Base-by-base conservation (phyloP, 2,797 vertebrate genomes). In the Lates japonicus region DNA sequence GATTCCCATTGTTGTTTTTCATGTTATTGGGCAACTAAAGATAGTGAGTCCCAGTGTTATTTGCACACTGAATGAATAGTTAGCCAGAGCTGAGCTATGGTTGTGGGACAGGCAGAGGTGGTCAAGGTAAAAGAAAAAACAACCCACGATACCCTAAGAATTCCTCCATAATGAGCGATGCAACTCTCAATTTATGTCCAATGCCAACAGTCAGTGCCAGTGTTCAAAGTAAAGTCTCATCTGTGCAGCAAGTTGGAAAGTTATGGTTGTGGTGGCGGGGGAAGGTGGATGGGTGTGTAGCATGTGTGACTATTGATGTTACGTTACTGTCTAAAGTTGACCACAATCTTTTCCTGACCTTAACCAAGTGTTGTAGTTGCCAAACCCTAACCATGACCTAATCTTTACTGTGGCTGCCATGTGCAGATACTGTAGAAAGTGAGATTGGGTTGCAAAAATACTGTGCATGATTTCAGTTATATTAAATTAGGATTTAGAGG, bases 1-100 rank as follows among this genome's bases (percentile, higher is more conserved):
- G 29, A 84, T 77, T 78, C 48, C 25, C 25, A 76, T 31, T 16
- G 54, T 42, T 52, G 37, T 70, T 71, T 70, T 60, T 81, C 52
- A 70, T 49, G 33, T 41, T 44, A 52, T 14, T 42, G 37, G 54
- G 19, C 33, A 46, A 39, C 35, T 61, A 71, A 76, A 76, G n/a
- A 75, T 62, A 68, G 64, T 37, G 20, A 37, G 29, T 59, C 44
- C 12, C 29, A 9, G 44, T 29, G 44, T 42, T 41, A 29, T 64
- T 49, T 70, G 29, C 64, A 58, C n/a, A 14, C 22, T 41, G 22
- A 48, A 37, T 49, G 63, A 60, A 54, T 71, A 29, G 42, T 31
- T 46, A 42, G 35, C 17, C 37, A 22, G 16, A 55, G 62, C 33
- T 29, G 57, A 67, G 42, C 25, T 42, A 2, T 2, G 4, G 33